These are phyloP conservation scores for Cerastis rubricosa DNA, from an alignment of 2,888 invertebrate genomes.

Conservation along the genomic window DNA sequence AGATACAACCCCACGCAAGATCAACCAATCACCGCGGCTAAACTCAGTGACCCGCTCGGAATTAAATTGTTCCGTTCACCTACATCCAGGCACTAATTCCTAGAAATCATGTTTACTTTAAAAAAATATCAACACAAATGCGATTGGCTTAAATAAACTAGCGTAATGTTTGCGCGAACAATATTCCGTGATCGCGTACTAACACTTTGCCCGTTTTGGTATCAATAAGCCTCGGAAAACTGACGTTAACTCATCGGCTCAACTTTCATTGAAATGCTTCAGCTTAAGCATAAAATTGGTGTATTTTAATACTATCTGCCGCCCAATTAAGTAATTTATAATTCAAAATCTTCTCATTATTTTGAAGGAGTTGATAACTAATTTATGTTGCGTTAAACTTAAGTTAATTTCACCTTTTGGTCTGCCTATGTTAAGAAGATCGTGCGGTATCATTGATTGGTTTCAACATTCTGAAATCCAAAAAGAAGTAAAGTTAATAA, in stretches of 20 bases:
- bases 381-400: constrained; percentile 19
- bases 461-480: background rate
- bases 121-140: constrained; percentile 3
- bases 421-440: background rate
- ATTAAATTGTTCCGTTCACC: constrained; percentile 8
- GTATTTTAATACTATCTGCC: background rate
- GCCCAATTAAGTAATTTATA: background rate
- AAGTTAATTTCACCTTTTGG: constrained; percentile 4
- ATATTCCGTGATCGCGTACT: constrained; percentile 8
- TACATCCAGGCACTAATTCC: background rate
- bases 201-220: background rate
- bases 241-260: constrained; percentile 12
- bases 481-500: background rate
- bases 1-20: background rate
- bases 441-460: background rate
- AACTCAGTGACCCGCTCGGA: background rate
- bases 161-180: background rate
- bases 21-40: background rate
- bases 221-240: background rate
- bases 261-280: constrained; percentile 6
- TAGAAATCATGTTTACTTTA: background rate
- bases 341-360: background rate
- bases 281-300: background rate
- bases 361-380: background rate
- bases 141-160: background rate